phyloP scores from a whole-genome alignment of 2,888 invertebrate species.

The Pterostichus niger region DNA sequence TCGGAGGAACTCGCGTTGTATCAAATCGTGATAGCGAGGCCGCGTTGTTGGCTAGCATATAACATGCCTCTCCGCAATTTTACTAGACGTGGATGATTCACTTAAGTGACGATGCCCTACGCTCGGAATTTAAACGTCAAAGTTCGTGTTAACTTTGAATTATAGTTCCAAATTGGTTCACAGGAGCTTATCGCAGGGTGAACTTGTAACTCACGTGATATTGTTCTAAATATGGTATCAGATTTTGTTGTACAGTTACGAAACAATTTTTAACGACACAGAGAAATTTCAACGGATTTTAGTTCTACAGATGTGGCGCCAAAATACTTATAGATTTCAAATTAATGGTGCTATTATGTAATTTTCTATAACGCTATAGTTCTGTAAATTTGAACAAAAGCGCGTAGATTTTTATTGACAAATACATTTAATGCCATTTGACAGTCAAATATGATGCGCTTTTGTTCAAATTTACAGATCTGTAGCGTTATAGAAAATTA shows the following conservation, averaged over 20 bases:
- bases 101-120: constrained; percentile 24
- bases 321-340: too few species aligned
- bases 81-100: constrained; percentile 21
- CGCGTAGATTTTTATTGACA: too few species aligned
- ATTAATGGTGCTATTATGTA: too few species aligned
- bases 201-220: not conserved
- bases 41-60: not conserved
- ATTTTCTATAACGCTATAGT: too few species aligned
- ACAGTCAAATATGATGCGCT: too few species aligned
- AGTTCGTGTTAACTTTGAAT: constrained; percentile 14
- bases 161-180: constrained; percentile 27
- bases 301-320: too few species aligned
- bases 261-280: not conserved
- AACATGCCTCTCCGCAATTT: not conserved
- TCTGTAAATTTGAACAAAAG: too few species aligned
- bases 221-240: not conserved
- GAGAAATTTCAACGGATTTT: not conserved
- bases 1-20: not conserved
- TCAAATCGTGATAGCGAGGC: not conserved
- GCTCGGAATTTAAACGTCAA: constrained; percentile 23
- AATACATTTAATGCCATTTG: too few species aligned
- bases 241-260: not conserved
- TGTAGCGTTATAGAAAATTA: too few species aligned
- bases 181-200: not conserved
- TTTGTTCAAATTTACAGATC: too few species aligned